Percentiles rank a stretch among this genome's conserved stretches.
phyloP scores from a whole-genome alignment of 2,113 vertebrate genomes.

The Arizona elegans region DNA sequence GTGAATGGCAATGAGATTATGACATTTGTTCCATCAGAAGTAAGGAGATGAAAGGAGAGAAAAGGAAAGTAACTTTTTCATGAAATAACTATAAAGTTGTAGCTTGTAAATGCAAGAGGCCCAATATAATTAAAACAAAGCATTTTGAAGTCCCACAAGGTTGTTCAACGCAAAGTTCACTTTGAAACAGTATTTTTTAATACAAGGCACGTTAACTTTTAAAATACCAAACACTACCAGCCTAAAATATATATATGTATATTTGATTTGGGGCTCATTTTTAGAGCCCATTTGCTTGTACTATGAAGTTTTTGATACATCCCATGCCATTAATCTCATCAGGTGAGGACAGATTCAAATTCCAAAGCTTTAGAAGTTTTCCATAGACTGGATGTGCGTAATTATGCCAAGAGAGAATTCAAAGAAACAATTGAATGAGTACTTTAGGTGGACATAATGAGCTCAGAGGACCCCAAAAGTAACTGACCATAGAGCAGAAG shows the following conservation, averaged over 20 bases:
- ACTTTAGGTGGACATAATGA: background rate
- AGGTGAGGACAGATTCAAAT: background rate
- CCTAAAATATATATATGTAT: background rate
- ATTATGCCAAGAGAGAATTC: background rate
- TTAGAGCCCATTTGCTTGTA: background rate
- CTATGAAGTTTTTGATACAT: background rate
- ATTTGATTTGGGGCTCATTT: background rate
- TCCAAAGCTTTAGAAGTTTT: background rate
- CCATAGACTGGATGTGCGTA: background rate
- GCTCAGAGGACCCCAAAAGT: background rate
- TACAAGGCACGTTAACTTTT: background rate
- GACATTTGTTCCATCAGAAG: conserved; percentile 27
- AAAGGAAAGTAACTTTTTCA: background rate
- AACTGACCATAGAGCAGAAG: background rate
- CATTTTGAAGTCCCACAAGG: background rate
- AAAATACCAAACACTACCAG: background rate
- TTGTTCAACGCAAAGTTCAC: background rate
- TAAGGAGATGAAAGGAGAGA: background rate
- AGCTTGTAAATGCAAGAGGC: background rate
- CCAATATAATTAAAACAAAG: background rate
- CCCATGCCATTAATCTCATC: background rate
- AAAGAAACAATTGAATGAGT: background rate
- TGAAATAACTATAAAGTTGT: conserved; percentile 5
- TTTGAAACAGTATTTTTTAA: background rate
- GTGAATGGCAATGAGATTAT: conserved; percentile 10